Evolutionary conservation across 2,888 invertebrate genomes (phyloP), one percentile per base, ranked within the genome.

Genomic region (Oxystoma pomonae): DNA sequence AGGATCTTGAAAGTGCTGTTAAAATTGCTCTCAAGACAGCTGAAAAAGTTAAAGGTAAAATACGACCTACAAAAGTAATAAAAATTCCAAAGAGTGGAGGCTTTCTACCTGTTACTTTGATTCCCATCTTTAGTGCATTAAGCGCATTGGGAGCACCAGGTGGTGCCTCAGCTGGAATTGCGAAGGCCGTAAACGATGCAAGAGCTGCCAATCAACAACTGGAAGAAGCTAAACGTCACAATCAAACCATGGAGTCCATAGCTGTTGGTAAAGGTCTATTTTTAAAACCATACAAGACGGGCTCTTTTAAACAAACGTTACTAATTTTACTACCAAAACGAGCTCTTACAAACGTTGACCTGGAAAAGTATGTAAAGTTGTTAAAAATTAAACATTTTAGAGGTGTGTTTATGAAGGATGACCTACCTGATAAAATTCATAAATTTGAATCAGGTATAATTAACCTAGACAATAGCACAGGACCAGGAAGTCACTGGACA

Each of bases 201-300:
- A 75, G 75, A 68, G 60, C 65, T 53, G 77, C 77, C 18, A 69
- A 71, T 69, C 69, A 74, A 66, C 67, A 72, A 65, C 64, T 77
- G 53, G 52, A 68, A 20, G 76, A 80, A 69, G 70, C 63, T 59
- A 63, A 72, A 61, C 70, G 77, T 12, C 78, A 78, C 66, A 79
- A 79, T 65, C 65, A 71, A 70, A 67, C 68, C 12, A 77, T 79
- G 75, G 78, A 79, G 71, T 73, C 76, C 12, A 68, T 78, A 16
- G 75, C 75, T 16, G 62, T 78, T 16, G 69, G 69, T 16, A 75
- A 74, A 67, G 76, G 76, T 5, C 50, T 77, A 35, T 72, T 68
- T 67, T 61, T 77, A 3, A 74, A 73, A 65, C 73, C 74, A 58
- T 72, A 75, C 61, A 35, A 61, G 51, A 65, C 61, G 61, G 70